These are phyloP conservation scores for Trichogramma pretiosum DNA, from an alignment of 1,140 invertebrate genomes.

Conservation along the genomic window DNA sequence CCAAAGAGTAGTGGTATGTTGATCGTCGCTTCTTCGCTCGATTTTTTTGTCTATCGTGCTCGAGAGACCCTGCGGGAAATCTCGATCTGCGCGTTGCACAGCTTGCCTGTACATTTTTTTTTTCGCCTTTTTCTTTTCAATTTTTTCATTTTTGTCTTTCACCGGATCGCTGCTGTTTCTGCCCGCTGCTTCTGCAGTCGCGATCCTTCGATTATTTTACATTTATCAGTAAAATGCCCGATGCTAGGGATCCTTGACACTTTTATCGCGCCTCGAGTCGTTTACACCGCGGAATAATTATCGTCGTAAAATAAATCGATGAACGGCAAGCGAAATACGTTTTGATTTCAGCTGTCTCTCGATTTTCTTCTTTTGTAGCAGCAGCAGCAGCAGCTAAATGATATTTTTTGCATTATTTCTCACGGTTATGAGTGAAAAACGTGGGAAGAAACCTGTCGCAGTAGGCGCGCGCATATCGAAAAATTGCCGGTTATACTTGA, in stretches of 20 bases:
- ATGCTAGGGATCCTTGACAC: neutral
- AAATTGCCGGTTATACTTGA: too few relatives aligned
- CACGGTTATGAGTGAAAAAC: too few relatives aligned
- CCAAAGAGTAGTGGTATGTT: too few relatives aligned
- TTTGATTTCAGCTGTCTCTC: too few relatives aligned
- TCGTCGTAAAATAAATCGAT: neutral
- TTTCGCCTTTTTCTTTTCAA: neutral
- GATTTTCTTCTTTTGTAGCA: too few relatives aligned
- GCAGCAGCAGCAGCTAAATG: too few relatives aligned
- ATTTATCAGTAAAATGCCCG: neutral
- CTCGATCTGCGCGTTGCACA: too few relatives aligned
- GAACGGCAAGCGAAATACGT: too few relatives aligned
- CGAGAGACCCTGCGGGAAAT: too few relatives aligned
- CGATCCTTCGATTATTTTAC: neutral
- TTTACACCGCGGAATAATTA: neutral
- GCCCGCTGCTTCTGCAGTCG: neutral
- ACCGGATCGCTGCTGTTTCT: neutral
- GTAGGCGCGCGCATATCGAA: too few relatives aligned
- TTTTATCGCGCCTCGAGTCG: neutral
- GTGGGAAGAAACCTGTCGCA: too few relatives aligned
- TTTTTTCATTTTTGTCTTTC: neutral
- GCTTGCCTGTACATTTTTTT: neutral
- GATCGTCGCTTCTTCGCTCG: conserved; percentile 32
- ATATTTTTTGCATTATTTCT: too few relatives aligned
- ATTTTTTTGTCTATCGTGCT: conserved; percentile 30